These are phyloP conservation scores for Echeneis naucrates DNA, from an alignment of 2,797 vertebrate genomes.

Conservation along the genomic window DNA sequence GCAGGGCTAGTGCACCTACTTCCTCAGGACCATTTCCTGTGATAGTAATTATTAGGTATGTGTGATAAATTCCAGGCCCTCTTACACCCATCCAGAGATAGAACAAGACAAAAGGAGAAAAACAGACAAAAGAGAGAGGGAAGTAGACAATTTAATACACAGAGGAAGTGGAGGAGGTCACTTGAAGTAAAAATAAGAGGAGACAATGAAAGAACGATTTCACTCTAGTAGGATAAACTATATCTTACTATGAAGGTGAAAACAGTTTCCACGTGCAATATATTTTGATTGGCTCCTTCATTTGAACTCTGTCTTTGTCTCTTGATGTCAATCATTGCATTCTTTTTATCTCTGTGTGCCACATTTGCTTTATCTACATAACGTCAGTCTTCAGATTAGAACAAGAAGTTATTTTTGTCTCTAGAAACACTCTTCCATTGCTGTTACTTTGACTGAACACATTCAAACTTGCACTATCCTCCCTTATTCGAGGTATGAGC, in stretches of 20 bases:
- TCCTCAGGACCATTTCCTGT: slow-evolving; percentile 82
- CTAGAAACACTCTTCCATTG: slow-evolving; percentile 47
- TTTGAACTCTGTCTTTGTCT: slow-evolving; percentile 1
- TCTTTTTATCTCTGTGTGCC: slow-evolving; percentile 29
- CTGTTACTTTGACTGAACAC: slow-evolving; percentile 24
- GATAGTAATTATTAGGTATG: slow-evolving; percentile 85
- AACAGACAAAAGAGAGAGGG: slow-evolving; percentile 29
- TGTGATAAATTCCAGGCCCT: slow-evolving; percentile 84
- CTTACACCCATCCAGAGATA: slow-evolving; percentile 61
- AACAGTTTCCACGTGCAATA: slow-evolving; percentile 28
- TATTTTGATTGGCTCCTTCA: slow-evolving; percentile 4
- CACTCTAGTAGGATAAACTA: slow-evolving; percentile 5
- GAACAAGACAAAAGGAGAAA: slow-evolving; percentile 43
- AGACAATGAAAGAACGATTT: slow-evolving; percentile 42
- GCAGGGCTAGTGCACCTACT: slow-evolving; percentile 73
- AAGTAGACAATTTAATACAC: slow-evolving; percentile 25
- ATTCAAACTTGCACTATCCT: background rate
- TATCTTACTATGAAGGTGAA: slow-evolving; percentile 2
- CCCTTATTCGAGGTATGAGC: background rate
- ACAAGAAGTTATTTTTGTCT: slow-evolving; percentile 31
- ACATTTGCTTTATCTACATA: slow-evolving; percentile 3
- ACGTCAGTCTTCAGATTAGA: slow-evolving; percentile 24
- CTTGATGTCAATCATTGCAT: slow-evolving; percentile 27
- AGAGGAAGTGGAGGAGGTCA: slow-evolving; percentile 46
- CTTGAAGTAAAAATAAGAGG: slow-evolving; percentile 34